A percentile compares a stretch with the other conserved stretches of the same genome.
These are phyloP conservation scores for Tyrannus savana DNA, from an alignment of 2,113 vertebrate species.

Conservation along the genomic window DNA sequence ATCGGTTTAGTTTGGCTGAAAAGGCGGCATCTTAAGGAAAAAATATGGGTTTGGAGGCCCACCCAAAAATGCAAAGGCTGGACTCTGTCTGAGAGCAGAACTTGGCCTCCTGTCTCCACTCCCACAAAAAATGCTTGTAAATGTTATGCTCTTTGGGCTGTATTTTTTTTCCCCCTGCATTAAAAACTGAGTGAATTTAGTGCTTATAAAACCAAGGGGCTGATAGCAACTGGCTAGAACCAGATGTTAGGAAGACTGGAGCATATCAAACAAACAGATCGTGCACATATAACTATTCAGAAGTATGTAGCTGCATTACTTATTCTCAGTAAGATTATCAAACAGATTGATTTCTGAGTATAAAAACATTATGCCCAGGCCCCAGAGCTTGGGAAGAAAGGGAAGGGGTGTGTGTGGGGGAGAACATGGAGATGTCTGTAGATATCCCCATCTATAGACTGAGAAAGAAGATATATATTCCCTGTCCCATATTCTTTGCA, in stretches of 20 bases:
- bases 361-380: slow-evolving; percentile 57
- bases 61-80: slow-evolving; percentile 56
- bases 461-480: not conserved
- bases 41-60: slow-evolving; percentile 31
- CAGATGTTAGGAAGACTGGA: slow-evolving; percentile 69
- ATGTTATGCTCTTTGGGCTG: slow-evolving; percentile 29
- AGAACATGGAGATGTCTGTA: not conserved
- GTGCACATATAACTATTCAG: slow-evolving; percentile 57
- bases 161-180: not conserved
- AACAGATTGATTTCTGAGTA: slow-evolving; percentile 60
- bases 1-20: slow-evolving; percentile 32
- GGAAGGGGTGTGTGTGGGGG: too few relatives aligned
- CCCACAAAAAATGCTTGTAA: slow-evolving; percentile 61
- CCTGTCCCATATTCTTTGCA: not conserved
- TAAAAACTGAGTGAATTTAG: slow-evolving; percentile 62
- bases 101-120: slow-evolving; percentile 57
- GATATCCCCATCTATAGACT: not conserved
- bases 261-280: slow-evolving; percentile 56
- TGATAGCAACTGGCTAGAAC: slow-evolving; percentile 67
- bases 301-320: slow-evolving; percentile 67
- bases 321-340: slow-evolving; percentile 61
- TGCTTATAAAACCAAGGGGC: slow-evolving; percentile 63
- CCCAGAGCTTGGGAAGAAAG: not conserved
- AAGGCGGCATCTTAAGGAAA: slow-evolving; percentile 14
- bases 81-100: slow-evolving; percentile 26